These are phyloP conservation scores for Drosophila mulleri DNA, from an alignment of 2,888 invertebrate species.

Conservation along the genomic window DNA sequence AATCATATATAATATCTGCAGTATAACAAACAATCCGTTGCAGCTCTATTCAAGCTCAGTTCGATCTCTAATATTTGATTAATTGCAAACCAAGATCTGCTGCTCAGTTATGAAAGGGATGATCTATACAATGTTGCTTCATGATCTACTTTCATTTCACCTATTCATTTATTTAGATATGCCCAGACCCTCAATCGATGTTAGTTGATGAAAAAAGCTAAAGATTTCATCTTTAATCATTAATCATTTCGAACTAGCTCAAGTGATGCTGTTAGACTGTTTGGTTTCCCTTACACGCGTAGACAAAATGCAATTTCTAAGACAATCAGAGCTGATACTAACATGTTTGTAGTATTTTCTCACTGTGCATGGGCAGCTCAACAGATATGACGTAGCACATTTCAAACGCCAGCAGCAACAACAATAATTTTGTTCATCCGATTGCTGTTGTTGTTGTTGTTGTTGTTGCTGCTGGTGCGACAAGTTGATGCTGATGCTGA, in stretches of 20 bases:
- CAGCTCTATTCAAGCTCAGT: no score
- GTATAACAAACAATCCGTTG: no score
- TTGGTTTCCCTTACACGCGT: background rate
- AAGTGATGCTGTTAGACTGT: background rate
- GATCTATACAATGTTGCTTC: no score
- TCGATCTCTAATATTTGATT: no score
- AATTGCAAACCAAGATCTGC: no score
- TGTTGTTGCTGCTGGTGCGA: conserved; percentile 35
- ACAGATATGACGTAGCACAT: conserved; percentile 66
- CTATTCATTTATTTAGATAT: no score
- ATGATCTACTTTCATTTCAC: background rate
- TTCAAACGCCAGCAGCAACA: conserved; percentile 52
- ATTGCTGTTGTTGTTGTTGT: conserved; percentile 22
- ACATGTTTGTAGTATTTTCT: conserved; percentile 28
- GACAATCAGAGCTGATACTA: background rate
- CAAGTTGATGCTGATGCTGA: conserved; percentile 48
- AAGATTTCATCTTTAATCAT: background rate
- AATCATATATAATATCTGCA: no score
- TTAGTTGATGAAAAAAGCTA: background rate
- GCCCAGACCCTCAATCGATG: background rate
- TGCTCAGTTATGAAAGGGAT: no score
- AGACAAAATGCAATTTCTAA: background rate
- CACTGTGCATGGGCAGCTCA: conserved; percentile 55
- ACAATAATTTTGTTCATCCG: conserved; percentile 22
- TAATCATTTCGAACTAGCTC: background rate